phyloP scores from a whole-genome alignment of 2,888 invertebrate genomes.

The Syrphus vitripennis region DNA sequence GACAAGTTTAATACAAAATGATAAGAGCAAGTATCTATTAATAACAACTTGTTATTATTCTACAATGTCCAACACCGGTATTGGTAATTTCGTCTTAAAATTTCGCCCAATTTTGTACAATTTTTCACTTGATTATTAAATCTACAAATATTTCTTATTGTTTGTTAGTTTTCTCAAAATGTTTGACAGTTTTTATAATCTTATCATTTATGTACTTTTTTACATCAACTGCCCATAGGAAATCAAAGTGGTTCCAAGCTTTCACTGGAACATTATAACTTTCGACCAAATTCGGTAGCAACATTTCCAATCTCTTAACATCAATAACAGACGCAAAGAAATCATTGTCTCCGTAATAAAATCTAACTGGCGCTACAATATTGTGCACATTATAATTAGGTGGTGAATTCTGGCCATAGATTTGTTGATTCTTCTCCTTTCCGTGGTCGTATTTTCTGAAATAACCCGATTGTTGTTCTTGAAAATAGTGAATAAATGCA shows the following conservation, averaged over 20 bases:
- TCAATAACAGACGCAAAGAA: slow-evolving; percentile 73
- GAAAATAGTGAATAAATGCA: slow-evolving; percentile 76
- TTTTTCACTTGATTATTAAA: too few relatives aligned
- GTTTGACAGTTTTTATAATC: slow-evolving; percentile 69
- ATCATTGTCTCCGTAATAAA: slow-evolving; percentile 75
- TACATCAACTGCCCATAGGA: slow-evolving; percentile 85
- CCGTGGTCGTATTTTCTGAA: slow-evolving; percentile 76
- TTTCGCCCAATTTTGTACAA: too few relatives aligned
- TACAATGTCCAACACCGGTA: too few relatives aligned
- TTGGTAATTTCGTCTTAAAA: too few relatives aligned
- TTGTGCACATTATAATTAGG: slow-evolving; percentile 74
- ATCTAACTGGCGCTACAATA: slow-evolving; percentile 73
- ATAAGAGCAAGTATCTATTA: too few relatives aligned
- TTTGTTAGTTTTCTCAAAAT: background rate
- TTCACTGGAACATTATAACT: slow-evolving; percentile 81
- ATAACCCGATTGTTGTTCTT: slow-evolving; percentile 73
- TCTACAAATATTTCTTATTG: too few relatives aligned
- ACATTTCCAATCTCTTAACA: slow-evolving; percentile 75
- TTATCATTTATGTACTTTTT: slow-evolving; percentile 83
- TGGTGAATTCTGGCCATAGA: slow-evolving; percentile 73
- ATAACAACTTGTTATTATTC: too few relatives aligned
- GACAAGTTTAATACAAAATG: too few relatives aligned
- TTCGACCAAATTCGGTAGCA: slow-evolving; percentile 82
- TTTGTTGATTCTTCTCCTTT: slow-evolving; percentile 69
- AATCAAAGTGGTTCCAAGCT: slow-evolving; percentile 87